A percentile compares a stretch with the other conserved stretches of the same genome.
Evolutionary conservation across 1,140 invertebrate genomes (phyloP).

Genomic region (Heliconius hermathena): DNA sequence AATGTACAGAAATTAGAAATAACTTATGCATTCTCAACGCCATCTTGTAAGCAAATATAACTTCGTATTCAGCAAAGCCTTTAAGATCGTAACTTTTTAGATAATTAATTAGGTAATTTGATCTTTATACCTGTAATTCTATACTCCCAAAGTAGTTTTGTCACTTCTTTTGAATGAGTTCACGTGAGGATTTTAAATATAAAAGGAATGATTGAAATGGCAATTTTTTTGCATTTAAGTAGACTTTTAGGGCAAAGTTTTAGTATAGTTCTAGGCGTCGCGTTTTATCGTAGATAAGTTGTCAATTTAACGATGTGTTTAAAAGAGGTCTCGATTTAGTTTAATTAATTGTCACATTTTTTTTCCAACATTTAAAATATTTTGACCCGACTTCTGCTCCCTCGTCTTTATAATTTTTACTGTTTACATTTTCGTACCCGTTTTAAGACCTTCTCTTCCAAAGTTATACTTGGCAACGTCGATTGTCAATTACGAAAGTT

Average conservation of each 20-base stretch:
- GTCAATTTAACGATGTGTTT: conserved; percentile 23
- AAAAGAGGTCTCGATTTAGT: conserved; percentile 9
- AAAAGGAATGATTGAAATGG: conserved; percentile 14
- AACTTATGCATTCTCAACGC: neutral
- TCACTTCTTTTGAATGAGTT: conserved; percentile 8
- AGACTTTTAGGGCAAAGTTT: conserved; percentile 31
- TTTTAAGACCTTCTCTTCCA: conserved; percentile 17
- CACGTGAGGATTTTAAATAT: conserved; percentile 3
- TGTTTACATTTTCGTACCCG: conserved; percentile 7
- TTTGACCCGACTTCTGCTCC: neutral
- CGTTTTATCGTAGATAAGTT: conserved; percentile 33
- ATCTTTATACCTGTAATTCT: conserved; percentile 6
- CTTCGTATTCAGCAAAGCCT: conserved; percentile 5
- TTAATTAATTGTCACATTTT: conserved; percentile 14
- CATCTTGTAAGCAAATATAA: neutral
- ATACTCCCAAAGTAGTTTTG: conserved; percentile 15
- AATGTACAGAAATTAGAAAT: no score
- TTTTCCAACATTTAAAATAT: neutral
- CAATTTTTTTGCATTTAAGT: conserved; percentile 36
- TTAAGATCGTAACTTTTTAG: conserved; percentile 4
- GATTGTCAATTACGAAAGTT: conserved; percentile 46
- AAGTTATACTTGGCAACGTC: conserved; percentile 25
- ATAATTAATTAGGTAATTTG: neutral
- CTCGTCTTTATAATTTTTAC: conserved; percentile 8
- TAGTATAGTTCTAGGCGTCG: conserved; percentile 37